Base-by-base conservation (phyloP, 1,140 invertebrate genomes). In the Gyrodactylus salaris region DNA sequence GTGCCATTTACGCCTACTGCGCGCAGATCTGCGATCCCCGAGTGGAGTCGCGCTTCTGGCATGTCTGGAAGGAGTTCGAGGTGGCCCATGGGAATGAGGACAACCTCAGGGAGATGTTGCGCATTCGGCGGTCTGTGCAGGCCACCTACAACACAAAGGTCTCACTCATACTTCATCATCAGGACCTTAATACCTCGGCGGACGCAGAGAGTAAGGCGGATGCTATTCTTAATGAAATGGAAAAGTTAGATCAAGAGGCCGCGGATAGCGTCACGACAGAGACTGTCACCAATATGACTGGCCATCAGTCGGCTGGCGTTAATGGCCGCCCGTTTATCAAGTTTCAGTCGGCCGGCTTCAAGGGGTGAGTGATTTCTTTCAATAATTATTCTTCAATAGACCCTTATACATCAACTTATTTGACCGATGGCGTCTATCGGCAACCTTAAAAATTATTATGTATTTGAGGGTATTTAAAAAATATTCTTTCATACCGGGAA, bases 11-110 rank as follows among this genome's bases (percentile, higher is more conserved):
- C 80, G 87, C 88, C 0, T 92, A 99, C 81, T 96, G 91, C 78
- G 92, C 91, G 77, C 93, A 99, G 84, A 94, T 98, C 77, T 97
- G 92, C 83, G 95, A 99, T 85, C 95, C 95, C 1, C 85, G 93
- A 77, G 86, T 87, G 85, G 90, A 92, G 7, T 84, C 85, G 1
- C 86, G 88, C 27, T 98, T 98, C 79, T 99, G 95, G 95, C 87
- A 91, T 79, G 88, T 88, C 2, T 99, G 95, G 95, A 96, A 95
- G 82, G 91, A 97, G 77, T 99, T 99, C 84, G 95, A 99, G 84
- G 89, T 95, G 34, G 86, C 88, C 70, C 93, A 98, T 83, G 95
- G 95, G n/a, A 99, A 98, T 83, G 93, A 98, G 81, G 95, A 99
- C 77, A 99, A 94, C 0, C 91, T 99, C 85, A 84, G 92, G 71